Conservation (phyloP, 2,113 vertebrate genomes). For the Syngnathus scovelli region DNA sequence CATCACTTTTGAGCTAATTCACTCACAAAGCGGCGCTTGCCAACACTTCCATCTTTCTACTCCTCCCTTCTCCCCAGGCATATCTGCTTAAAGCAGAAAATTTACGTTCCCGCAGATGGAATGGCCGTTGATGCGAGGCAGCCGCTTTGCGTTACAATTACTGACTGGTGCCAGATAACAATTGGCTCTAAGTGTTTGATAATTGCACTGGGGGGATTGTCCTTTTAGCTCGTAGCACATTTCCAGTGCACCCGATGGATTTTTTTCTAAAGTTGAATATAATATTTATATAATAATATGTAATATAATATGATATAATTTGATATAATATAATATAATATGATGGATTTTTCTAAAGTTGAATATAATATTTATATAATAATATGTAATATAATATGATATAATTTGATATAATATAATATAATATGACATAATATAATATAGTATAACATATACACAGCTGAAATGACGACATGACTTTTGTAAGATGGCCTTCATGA, state of each 20-base stretch:
- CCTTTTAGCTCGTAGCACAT: neutral
- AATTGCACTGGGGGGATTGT: neutral
- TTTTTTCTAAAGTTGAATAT: neutral
- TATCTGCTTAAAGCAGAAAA: neutral
- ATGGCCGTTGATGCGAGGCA: neutral
- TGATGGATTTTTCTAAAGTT: too few species aligned
- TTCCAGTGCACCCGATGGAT: neutral
- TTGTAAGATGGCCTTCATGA: neutral
- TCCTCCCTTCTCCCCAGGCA: neutral
- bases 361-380: too few species aligned
- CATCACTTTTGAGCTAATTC: constrained; percentile 15
- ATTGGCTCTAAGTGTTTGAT: neutral
- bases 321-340: too few species aligned
- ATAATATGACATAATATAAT: too few species aligned
- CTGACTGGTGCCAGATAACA: neutral
- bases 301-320: too few species aligned
- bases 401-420: too few species aligned
- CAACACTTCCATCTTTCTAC: neutral
- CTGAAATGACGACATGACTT: neutral
- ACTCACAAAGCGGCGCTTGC: neutral
- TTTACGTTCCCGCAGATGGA: neutral
- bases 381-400: too few species aligned
- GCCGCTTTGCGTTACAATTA: neutral
- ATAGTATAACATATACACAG: too few species aligned
- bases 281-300: too few species aligned